Base-by-base conservation (phyloP, 2,113 vertebrate species). In the Paracyprichromis sp. region DNA sequence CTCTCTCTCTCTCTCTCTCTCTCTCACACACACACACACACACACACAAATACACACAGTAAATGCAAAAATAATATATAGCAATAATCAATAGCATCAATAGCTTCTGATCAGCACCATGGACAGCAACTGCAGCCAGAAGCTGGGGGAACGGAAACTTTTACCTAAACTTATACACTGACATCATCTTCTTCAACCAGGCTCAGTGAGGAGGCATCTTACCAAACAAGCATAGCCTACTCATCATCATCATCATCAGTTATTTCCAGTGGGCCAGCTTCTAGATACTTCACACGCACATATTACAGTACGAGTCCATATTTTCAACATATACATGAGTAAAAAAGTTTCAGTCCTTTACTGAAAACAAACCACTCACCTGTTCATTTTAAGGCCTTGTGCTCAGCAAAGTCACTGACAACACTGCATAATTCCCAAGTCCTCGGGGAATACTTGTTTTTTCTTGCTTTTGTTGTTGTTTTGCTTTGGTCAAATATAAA, bases 281-380 rank as follows among this genome's bases (percentile, higher is more conserved):
- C 6, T 36, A 63, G 31, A 63, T 34, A 7, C 34, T 0, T 66
- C 6, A 0, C 19, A 5, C 1, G 4, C 61, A n/a, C 34, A 66
- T 66, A 38, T 66, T 13, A 66, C 34, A 69, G 11, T 21, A 40
- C 3, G 34, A 69, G 19, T 69, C 63, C 34, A 69, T 69, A 69
- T 21, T 38, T 38, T 21, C 11, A 40, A 40, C 34, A 40, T 66
- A 66, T 38, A 8, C 31, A 5, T 12, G 13, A 8, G 0, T 66
- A 66, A 40, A 69, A 69, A 69, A 0, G 19, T 40, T 38, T 69
- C 63, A 21, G 19, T 69, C 34, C 2, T 69, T 40, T 69, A 69
- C 63, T 52, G 13, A 13, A 69, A 38, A 40, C 63, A 69, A 69
- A 40, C 34, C 19, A 13, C 34, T 40, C 7, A 69, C 7, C 63